Conservation (phyloP, 2,888 invertebrate genomes). For the Sarcophaga caerulescens region DNA sequence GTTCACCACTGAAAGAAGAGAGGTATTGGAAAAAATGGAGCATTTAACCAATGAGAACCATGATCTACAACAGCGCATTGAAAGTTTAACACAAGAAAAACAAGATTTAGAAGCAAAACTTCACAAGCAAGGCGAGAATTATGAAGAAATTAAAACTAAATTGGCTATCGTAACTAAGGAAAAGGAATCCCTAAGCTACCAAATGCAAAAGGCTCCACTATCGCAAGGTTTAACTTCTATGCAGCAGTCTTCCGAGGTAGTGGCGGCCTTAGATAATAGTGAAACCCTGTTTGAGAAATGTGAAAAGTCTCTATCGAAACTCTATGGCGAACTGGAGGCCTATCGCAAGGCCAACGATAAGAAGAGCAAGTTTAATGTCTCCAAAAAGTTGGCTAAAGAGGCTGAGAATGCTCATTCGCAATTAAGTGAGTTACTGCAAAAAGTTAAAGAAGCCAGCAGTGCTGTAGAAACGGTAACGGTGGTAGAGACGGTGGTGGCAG, state of each 20-base stretch:
- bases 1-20: constrained; percentile 86
- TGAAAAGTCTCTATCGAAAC: constrained; percentile 75
- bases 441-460: constrained; percentile 77
- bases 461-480: constrained; percentile 77
- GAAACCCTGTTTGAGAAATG: constrained; percentile 77
- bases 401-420: constrained; percentile 79
- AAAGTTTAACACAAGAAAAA: constrained; percentile 83
- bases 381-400: constrained; percentile 80
- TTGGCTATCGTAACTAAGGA: constrained; percentile 81
- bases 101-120: constrained; percentile 77
- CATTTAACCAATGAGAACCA: constrained; percentile 84
- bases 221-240: constrained; percentile 77
- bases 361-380: constrained; percentile 78
- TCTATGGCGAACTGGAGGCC: constrained; percentile 79
- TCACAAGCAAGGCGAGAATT: constrained; percentile 74
- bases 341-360: constrained; percentile 79
- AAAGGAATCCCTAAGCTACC: constrained; percentile 76
- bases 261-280: constrained; percentile 74
- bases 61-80: constrained; percentile 82
- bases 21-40: constrained; percentile 87
- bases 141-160: constrained; percentile 74
- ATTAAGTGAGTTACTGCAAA: constrained; percentile 76
- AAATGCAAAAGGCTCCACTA: constrained; percentile 74
- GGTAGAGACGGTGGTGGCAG: constrained; percentile 77
- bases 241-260: constrained; percentile 77